Base-by-base conservation (phyloP, 1,140 invertebrate species). In the Drosophila azteca region DNA sequence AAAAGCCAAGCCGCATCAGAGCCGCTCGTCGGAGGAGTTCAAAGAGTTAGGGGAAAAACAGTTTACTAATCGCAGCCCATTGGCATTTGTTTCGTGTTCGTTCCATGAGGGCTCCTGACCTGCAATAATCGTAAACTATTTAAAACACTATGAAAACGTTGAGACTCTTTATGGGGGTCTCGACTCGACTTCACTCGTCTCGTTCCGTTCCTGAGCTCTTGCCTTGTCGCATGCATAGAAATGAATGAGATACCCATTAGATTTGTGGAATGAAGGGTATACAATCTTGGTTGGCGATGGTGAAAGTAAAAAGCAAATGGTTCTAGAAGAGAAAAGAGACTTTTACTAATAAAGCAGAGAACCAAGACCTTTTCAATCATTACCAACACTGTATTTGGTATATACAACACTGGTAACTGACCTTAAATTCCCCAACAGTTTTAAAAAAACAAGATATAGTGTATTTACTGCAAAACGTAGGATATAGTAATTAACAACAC, bases 111-210 rank as follows among this genome's bases (percentile, higher is more conserved):
- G 63, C 24, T 39, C 39, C 55, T 44, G 55, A 87, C 63, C 63
- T 73, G 83, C 77, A 77, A 88, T 88, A 88, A 88, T 88, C 83
- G 74, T 88, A 88, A 88, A 88, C 79, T 77, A 88, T 77, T 77
- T 79, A 65, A 82, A 72, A 66, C 44, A 64, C 78, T 81, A 87
- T 87, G 66, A 87, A 87, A 79, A 80, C 71, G 80, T 84, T 81
- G 55, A 51, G 63, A 77, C 71, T 84, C 77, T 84, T 84, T 84
- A 84, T 84, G 66, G 67, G 29, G 66, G 66, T 39, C 35, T 4
- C 4, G 35, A 68, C 64, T 79, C 17, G 17, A 20, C 17, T n/a
- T n/a, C n/a, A n/a, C n/a, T 20, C 60, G 74, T 74, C 75, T 54
- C 67, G 60, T 57, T 50, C 51, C 63, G 57, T 57, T 50, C 51